Percentiles rank a stretch among this genome's conserved stretches.
Conservation (phyloP, 2,888 invertebrate genomes). For the Erynnis tages region DNA sequence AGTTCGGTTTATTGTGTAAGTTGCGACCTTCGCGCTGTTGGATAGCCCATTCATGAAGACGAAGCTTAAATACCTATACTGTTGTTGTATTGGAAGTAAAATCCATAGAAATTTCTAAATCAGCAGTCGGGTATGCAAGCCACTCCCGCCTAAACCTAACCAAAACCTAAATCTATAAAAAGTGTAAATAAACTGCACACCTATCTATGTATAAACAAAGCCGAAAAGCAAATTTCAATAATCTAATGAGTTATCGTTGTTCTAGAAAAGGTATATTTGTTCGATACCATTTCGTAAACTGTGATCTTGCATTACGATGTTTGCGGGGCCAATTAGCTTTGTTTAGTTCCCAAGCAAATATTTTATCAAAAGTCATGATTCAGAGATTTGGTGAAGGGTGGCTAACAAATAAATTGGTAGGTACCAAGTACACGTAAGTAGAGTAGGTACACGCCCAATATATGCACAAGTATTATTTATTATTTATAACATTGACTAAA, state of each 20-base stretch:
- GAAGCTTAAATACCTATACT: not conserved
- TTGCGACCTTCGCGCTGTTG: slow-evolving; percentile 50
- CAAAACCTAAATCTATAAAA: too few species aligned
- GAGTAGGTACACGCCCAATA: too few species aligned
- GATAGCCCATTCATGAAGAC: slow-evolving; percentile 6
- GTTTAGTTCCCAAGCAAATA: slow-evolving; percentile 21
- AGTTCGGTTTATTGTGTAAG: slow-evolving; percentile 58
- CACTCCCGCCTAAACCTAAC: too few species aligned
- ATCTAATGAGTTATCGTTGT: slow-evolving; percentile 13
- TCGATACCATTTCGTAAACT: slow-evolving; percentile 20
- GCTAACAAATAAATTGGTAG: not conserved
- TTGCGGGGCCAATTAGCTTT: slow-evolving; percentile 29
- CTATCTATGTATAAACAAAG: too few species aligned
- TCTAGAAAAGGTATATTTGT: slow-evolving; percentile 7
- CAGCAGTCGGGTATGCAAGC: too few species aligned
- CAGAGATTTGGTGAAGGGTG: slow-evolving; percentile 4
- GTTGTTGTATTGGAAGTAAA: too few species aligned
- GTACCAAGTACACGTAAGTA: too few species aligned
- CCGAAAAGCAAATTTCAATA: slow-evolving; percentile 6
- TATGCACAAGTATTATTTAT: too few species aligned
- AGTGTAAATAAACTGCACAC: too few species aligned
- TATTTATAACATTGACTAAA: too few species aligned
- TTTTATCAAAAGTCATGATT: slow-evolving; percentile 1
- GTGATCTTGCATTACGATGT: slow-evolving; percentile 19
- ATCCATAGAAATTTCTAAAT: too few species aligned